Conservation (phyloP, 2,888 invertebrate species). For the Arrhopalites spinosus region DNA sequence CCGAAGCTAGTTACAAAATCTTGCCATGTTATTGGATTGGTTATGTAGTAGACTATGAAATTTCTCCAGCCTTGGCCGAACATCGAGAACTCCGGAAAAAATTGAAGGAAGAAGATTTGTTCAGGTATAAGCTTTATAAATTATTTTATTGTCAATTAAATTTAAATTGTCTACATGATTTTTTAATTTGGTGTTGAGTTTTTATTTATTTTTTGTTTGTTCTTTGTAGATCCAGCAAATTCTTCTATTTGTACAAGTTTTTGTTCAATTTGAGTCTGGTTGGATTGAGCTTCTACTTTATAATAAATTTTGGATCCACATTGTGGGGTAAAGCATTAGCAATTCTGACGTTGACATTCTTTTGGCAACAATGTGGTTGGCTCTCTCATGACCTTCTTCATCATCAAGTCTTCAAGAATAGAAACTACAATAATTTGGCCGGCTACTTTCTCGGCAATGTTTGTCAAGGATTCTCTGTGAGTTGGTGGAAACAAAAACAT, state of each 20-base stretch:
- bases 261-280: constrained; percentile 25
- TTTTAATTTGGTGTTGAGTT: too few relatives aligned
- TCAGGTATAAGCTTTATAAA: neutral
- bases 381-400: constrained; percentile 28
- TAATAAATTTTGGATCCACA: constrained; percentile 15
- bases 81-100: constrained; percentile 22
- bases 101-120: constrained; percentile 21
- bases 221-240: constrained; percentile 3
- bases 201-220: too few relatives aligned
- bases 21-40: constrained; percentile 20
- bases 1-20: constrained; percentile 29
- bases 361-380: constrained; percentile 33
- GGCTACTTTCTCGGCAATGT: constrained; percentile 25
- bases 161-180: too few relatives aligned
- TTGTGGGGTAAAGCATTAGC: constrained; percentile 26
- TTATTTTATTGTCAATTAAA: too few relatives aligned
- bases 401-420: constrained; percentile 31
- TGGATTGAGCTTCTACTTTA: constrained; percentile 18
- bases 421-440: constrained; percentile 25
- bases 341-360: constrained; percentile 27
- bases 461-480: constrained; percentile 14
- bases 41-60: constrained; percentile 1
- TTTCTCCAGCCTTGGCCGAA: constrained; percentile 9
- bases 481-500: constrained; percentile 36
- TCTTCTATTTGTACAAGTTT: constrained; percentile 25